Evolutionary conservation across 2,797 vertebrate species (phyloP).

Genomic region (Hydrophis major): DNA sequence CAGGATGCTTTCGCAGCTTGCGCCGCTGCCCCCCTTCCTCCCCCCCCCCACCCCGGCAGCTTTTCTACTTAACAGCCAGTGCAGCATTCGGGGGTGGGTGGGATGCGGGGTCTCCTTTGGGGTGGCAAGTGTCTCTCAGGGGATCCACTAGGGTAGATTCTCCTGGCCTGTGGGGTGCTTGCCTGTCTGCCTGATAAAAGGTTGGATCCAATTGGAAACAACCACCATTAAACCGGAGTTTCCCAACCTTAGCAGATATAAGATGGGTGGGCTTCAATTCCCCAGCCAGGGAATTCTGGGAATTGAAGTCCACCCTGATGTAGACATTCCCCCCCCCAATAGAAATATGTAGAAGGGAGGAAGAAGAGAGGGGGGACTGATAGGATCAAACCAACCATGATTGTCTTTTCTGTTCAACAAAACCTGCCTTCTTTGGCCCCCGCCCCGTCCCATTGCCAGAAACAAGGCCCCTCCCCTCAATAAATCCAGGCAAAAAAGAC

Average conservation of each 20-base stretch:
- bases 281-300: neutral
- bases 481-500: neutral
- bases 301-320: neutral
- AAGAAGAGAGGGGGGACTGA: too few relatives aligned
- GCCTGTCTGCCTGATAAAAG: neutral
- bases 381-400: neutral
- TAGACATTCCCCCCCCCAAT: neutral
- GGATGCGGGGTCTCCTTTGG: neutral
- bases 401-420: neutral
- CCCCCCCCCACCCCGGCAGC: neutral
- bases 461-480: neutral
- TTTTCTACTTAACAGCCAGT: neutral
- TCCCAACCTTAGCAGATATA: neutral
- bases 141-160: neutral
- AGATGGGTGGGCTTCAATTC: neutral
- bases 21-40: neutral
- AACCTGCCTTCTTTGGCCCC: too few relatives aligned
- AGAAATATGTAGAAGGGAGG: slow-evolving; percentile 57
- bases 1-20: neutral
- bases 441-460: neutral
- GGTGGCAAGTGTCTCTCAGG: neutral
- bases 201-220: neutral
- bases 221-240: neutral
- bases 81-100: neutral
- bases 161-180: neutral